Evolutionary conservation across 2,113 vertebrate species (phyloP).

Genomic region (Madoqua kirkii): DNA sequence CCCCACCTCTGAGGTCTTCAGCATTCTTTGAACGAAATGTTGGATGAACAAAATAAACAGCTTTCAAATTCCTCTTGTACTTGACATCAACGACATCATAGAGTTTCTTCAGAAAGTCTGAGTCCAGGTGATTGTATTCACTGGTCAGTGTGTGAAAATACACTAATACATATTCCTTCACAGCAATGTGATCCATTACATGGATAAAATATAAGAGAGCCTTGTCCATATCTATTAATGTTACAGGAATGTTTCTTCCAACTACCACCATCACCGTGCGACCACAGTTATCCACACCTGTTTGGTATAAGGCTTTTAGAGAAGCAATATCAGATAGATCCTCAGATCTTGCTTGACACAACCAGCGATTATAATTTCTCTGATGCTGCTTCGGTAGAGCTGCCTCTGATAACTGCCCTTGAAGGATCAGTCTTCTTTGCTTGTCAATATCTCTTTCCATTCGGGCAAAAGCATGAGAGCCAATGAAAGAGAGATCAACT

Average conservation of each 20-base stretch:
- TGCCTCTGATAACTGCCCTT: constrained; percentile 94
- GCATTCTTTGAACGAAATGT: too few relatives aligned
- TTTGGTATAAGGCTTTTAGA: too few relatives aligned
- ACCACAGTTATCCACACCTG: too few relatives aligned
- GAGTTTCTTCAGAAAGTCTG: constrained; percentile 94
- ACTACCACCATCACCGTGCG: too few relatives aligned
- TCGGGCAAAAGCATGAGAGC: constrained; percentile 94
- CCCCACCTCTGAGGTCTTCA: too few relatives aligned
- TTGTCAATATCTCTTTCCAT: constrained; percentile 99
- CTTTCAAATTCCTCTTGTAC: too few relatives aligned
- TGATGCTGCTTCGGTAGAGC: constrained; percentile 95
- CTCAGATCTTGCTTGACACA: too few relatives aligned
- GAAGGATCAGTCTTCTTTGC: constrained; percentile 92
- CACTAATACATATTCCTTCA: constrained; percentile 96
- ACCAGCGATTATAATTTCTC: too few relatives aligned
- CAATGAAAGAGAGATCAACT: constrained; percentile 91
- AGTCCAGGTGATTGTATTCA: constrained; percentile 94
- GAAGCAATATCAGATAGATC: too few relatives aligned
- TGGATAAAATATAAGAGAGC: constrained; percentile 98
- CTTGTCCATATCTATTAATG: too few relatives aligned
- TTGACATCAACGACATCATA: constrained; percentile 93
- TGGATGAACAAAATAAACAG: too few relatives aligned
- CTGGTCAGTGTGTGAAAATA: constrained; percentile 97
- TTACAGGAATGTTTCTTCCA: too few relatives aligned
- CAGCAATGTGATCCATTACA: constrained; percentile 97